Percentiles rank a stretch among this genome's conserved stretches.
Conservation (phyloP, 1,140 invertebrate genomes). For the Acromyrmex echinatior region DNA sequence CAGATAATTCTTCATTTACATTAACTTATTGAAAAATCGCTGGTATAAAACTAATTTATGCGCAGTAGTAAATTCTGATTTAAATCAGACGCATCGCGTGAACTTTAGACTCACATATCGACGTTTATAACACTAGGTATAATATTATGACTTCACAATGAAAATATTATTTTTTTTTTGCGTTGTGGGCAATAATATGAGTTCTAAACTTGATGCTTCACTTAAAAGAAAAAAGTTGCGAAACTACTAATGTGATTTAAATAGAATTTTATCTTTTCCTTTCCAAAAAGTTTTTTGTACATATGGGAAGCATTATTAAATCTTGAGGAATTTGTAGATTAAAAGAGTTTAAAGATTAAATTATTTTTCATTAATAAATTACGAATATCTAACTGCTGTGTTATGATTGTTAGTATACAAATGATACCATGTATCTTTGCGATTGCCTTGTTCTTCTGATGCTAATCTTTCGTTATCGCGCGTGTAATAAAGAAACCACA, state of each 20-base stretch:
- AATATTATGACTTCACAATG: background rate
- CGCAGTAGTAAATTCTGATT: constrained; percentile 54
- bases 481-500: constrained; percentile 70
- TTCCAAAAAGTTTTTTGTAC: background rate
- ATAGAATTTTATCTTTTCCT: background rate
- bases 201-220: background rate
- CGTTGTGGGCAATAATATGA: background rate
- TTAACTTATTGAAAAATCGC: background rate
- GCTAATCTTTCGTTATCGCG: constrained; percentile 56
- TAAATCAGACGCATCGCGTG: constrained; percentile 29
- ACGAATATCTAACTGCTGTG: background rate
- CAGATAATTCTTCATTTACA: background rate
- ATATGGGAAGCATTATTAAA: background rate
- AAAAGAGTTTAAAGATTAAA: background rate
- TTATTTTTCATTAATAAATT: background rate
- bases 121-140: background rate
- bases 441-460: constrained; percentile 30
- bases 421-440: constrained; percentile 20
- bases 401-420: background rate
- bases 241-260: background rate
- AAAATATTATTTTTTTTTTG: background rate
- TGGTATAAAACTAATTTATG: constrained; percentile 12
- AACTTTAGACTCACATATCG: background rate
- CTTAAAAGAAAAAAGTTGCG: background rate
- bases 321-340: background rate